Conservation (phyloP, 2,888 invertebrate species). For the Poecilobothrus nobilitatus region DNA sequence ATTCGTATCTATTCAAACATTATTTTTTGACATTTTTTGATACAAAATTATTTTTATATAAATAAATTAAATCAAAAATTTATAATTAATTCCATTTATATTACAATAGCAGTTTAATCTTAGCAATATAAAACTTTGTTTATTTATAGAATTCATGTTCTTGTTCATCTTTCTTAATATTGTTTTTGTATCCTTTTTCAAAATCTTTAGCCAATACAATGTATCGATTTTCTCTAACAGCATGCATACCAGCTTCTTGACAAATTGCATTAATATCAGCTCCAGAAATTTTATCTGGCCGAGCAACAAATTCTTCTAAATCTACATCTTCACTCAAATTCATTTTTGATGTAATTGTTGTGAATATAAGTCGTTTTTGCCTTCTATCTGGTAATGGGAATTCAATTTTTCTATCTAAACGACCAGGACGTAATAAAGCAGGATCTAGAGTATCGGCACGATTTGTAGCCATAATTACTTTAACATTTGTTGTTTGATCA, state of each 20-base stretch:
- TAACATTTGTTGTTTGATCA: slow-evolving; percentile 99
- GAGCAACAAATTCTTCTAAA: slow-evolving; percentile 95
- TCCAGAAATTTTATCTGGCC: slow-evolving; percentile 97
- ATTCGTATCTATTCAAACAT: too few relatives aligned
- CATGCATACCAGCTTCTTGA: slow-evolving; percentile 99
- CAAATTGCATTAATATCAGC: slow-evolving; percentile 99
- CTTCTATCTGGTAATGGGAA: slow-evolving; percentile 86
- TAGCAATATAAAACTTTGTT: background rate
- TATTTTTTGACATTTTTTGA: too few relatives aligned
- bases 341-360: slow-evolving; percentile 95
- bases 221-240: slow-evolving; percentile 95
- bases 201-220: slow-evolving; percentile 98
- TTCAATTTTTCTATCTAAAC: slow-evolving; percentile 97
- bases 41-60: too few relatives aligned
- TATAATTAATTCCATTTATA: too few relatives aligned
- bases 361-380: slow-evolving; percentile 93
- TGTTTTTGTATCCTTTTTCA: slow-evolving; percentile 99
- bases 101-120: too few relatives aligned
- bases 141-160: slow-evolving; percentile 99
- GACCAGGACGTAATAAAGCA: slow-evolving; percentile 58
- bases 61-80: too few relatives aligned
- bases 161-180: slow-evolving; percentile 97
- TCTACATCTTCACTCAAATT: slow-evolving; percentile 98
- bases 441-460: slow-evolving; percentile 97
- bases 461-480: slow-evolving; percentile 96